A percentile compares a stretch with the other conserved stretches of the same genome.
Conservation (phyloP, 2,797 vertebrate species). For the Rachycentron canadum region DNA sequence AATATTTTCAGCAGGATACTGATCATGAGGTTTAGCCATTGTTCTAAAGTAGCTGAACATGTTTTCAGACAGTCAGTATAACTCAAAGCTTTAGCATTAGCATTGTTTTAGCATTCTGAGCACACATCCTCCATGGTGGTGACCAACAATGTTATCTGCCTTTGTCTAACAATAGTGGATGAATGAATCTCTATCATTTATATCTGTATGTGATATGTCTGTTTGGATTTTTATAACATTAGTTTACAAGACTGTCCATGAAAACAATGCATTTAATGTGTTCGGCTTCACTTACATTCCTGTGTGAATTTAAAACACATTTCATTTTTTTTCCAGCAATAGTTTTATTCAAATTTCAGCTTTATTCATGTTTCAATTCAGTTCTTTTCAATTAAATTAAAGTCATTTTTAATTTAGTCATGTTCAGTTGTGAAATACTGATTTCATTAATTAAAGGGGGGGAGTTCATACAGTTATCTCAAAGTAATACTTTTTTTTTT, state of each 20-base stretch:
- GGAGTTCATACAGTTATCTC: conserved; percentile 33
- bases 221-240: background rate
- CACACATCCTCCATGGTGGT: conserved; percentile 4
- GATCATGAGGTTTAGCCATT: conserved; percentile 8
- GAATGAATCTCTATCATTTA: background rate
- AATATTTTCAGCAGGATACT: conserved; percentile 12
- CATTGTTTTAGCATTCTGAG: conserved; percentile 12
- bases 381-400: conserved; percentile 29
- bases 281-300: conserved; percentile 9
- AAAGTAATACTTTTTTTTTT: conserved; percentile 12
- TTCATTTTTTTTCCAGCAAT: conserved; percentile 43
- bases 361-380: conserved; percentile 56
- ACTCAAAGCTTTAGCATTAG: too few relatives aligned
- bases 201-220: background rate
- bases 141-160: background rate
- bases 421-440: conserved; percentile 27
- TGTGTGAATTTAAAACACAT: conserved; percentile 37
- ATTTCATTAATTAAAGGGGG: conserved; percentile 1
- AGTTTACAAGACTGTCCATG: background rate
- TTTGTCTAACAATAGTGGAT: conserved; percentile 5
- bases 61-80: background rate
- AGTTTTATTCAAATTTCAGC: conserved; percentile 50
- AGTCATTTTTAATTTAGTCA: conserved; percentile 25
- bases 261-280: background rate
- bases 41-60: conserved; percentile 4